Evolutionary conservation across 2,888 invertebrate species (phyloP), one percentile per base, ranked within the genome.

Genomic region (Teleiodes luculella): DNA sequence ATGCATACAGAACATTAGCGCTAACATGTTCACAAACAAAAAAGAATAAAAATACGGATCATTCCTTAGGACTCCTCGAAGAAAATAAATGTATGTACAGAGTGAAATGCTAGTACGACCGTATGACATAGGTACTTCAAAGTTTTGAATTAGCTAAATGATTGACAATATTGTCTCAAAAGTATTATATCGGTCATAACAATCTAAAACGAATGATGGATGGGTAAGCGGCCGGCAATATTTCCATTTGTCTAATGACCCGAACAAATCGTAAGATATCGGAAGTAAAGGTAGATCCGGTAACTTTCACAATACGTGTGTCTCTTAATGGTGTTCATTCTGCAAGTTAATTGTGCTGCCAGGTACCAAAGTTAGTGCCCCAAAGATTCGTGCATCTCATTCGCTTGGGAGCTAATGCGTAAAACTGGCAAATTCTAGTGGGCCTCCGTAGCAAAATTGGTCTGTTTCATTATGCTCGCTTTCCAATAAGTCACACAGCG

Each of bases 261-360:
- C 55, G 50, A 48, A 53, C 60, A 53, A 57, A 59, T 62, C 59
- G 55, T 53, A 58, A 43, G 60, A 60, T 58, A 56, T 57, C 60
- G 55, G 60, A 59, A 56, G 49, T 53, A 47, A 52, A 47, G 18
- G 18, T 33, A 47, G 48, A 57, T 59, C 60, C 57, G 57, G 54
- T 49, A 31, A 60, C 62, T 60, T 62, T 62, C 62, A 56, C 57
- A 55, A 55, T 35, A 35, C 33, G 36, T 45, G 56, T 52, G n/a
- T n/a, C 14, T 28, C 24, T 20, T 18, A 41, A 41, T 41, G 24
- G 3, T 24, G 24, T 24, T 4, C 24, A 6, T 3, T 24, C 24
- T 24, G 24, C 24, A 6, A 24, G 3, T 24, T 24, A 24, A 24
- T 24, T 24, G 24, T 24, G 3, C 24, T 24, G 24, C 24, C 3